phyloP scores from a whole-genome alignment of 1,140 invertebrate genomes.

The Rhagoletis zephyria region DNA sequence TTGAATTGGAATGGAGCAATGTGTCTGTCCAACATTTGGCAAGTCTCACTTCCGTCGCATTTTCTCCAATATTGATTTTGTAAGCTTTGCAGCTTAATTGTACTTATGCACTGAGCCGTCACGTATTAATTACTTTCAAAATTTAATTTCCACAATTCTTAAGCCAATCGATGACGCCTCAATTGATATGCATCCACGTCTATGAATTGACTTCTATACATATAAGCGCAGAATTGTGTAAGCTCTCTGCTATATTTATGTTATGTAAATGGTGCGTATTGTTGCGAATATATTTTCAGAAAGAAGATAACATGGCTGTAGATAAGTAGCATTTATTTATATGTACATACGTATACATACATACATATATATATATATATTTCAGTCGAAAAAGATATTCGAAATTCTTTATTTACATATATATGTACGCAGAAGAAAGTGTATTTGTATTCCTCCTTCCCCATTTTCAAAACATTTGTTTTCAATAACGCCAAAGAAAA shows the following conservation, averaged over 20 bases:
- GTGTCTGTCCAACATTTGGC: background rate
- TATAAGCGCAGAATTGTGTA: background rate
- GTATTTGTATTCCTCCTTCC: background rate
- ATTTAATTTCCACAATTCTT: slow-evolving; percentile 49
- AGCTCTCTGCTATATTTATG: background rate
- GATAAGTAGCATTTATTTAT: too few species aligned
- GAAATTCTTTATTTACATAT: too few species aligned
- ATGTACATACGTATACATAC: too few species aligned
- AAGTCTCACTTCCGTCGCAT: background rate
- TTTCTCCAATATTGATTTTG: slow-evolving; percentile 50
- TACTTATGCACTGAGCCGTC: slow-evolving; percentile 47
- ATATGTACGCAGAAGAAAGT: too few species aligned
- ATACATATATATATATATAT: too few species aligned
- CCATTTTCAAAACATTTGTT: slow-evolving; percentile 27
- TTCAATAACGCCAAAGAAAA: slow-evolving; percentile 30
- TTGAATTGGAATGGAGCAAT: background rate
- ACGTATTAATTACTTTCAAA: slow-evolving; percentile 51
- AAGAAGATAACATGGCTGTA: slow-evolving; percentile 15
- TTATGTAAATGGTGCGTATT: background rate
- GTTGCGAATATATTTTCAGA: background rate
- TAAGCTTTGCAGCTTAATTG: slow-evolving; percentile 46
- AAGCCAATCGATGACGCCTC: background rate
- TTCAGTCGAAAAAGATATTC: too few species aligned
- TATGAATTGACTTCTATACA: background rate
- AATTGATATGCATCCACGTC: slow-evolving; percentile 2